A percentile compares a stretch with the other conserved stretches of the same genome.
phyloP scores from a whole-genome alignment of 2,888 invertebrate species.

The Dynastes hyllus region DNA sequence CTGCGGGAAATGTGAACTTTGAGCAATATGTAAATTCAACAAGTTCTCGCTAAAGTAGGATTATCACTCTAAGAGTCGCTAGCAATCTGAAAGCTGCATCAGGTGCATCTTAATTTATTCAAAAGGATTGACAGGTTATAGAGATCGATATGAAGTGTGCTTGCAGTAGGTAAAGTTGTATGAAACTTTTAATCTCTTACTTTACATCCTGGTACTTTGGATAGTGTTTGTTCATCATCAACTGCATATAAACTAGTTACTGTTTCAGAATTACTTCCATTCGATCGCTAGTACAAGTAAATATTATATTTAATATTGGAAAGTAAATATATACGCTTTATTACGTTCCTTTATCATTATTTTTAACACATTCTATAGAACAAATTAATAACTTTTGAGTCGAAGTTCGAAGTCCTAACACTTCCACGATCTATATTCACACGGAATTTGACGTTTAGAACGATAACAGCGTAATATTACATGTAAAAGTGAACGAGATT shows the following conservation, averaged over 20 bases:
- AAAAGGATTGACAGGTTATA: not conserved
- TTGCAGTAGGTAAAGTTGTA: not conserved
- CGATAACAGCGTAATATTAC: slow-evolving; percentile 25
- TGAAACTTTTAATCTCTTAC: not conserved
- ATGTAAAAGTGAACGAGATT: slow-evolving; percentile 44
- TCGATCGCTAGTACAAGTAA: too few relatives aligned
- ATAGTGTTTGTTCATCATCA: not conserved
- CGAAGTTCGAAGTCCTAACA: slow-evolving; percentile 7
- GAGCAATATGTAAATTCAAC: slow-evolving; percentile 18
- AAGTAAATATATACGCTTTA: not conserved
- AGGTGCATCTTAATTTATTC: not conserved
- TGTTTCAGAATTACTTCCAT: too few relatives aligned
- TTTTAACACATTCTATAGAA: not conserved
- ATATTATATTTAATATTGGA: too few relatives aligned
- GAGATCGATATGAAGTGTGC: not conserved
- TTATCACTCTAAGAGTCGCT: slow-evolving; percentile 11
- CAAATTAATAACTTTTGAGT: slow-evolving; percentile 18
- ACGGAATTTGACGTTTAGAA: slow-evolving; percentile 20
- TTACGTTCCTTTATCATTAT: not conserved
- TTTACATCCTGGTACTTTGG: not conserved
- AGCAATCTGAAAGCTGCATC: not conserved
- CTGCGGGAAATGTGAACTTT: not conserved
- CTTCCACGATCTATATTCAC: slow-evolving; percentile 25
- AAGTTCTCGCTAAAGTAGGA: slow-evolving; percentile 14
- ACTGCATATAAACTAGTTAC: too few relatives aligned